These are phyloP conservation scores for Morelia viridis DNA, from an alignment of 2,797 vertebrate species.

Conservation along the genomic window DNA sequence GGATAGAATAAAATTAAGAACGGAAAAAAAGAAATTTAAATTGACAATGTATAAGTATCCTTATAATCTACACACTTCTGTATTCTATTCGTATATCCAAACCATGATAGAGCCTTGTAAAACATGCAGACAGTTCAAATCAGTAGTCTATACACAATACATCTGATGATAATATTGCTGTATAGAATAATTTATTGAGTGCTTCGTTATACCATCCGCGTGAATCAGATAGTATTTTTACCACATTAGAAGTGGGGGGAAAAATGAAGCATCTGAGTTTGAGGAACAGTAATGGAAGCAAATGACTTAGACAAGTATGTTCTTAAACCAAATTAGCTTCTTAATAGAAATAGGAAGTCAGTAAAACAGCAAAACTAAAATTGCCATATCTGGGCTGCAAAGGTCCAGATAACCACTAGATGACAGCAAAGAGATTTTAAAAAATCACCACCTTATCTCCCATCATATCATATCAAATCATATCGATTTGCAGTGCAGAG, in stretches of 20 bases:
- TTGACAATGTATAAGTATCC: not conserved
- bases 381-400: constrained; percentile 3
- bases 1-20: not conserved
- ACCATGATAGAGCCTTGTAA: constrained; percentile 7
- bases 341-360: constrained; percentile 6
- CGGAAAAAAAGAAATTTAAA: not conserved
- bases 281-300: constrained; percentile 2
- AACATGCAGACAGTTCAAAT: constrained; percentile 10
- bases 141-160: not conserved
- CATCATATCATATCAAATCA: not conserved
- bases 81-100: not conserved
- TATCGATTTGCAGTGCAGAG: not conserved
- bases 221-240: not conserved
- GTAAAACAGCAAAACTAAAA: not conserved
- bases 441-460: not conserved
- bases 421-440: not conserved
- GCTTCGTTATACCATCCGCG: not conserved
- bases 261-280: not conserved
- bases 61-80: constrained; percentile 5
- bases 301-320: constrained; percentile 1
- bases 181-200: not conserved
- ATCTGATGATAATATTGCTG: not conserved
- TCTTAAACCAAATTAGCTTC: constrained; percentile 15
- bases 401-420: not conserved
- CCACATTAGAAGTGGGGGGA: not conserved